These are phyloP conservation scores for Caradrina kadenii DNA, from an alignment of 2,888 invertebrate genomes.

Conservation along the genomic window DNA sequence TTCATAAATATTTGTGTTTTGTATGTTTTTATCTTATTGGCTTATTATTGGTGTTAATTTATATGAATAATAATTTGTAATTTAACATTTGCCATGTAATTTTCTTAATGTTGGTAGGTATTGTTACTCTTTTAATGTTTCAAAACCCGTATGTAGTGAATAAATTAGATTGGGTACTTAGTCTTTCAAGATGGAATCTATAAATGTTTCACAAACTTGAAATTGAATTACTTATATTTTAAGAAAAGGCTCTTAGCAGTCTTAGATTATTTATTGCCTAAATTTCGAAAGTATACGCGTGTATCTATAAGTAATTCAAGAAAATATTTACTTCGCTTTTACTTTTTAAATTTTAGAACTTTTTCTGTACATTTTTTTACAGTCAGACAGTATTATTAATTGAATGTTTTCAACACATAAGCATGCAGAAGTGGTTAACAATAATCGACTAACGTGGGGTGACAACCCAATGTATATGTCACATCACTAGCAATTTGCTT, in stretches of 20 bases:
- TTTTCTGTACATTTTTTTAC: neutral
- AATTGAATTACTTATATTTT: conserved; percentile 35
- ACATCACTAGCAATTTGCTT: conserved; percentile 20
- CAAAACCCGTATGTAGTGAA: conserved; percentile 25
- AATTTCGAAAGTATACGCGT: conserved; percentile 31
- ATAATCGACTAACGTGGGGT: conserved; percentile 45
- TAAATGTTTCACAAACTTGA: conserved; percentile 14
- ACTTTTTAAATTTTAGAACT: neutral
- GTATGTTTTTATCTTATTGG: conserved; percentile 46
- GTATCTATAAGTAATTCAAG: conserved; percentile 13
- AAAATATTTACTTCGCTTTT: neutral
- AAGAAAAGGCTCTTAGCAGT: conserved; percentile 32
- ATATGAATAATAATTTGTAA: conserved; percentile 19
- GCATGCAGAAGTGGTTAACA: conserved; percentile 53
- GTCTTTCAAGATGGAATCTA: conserved; percentile 7
- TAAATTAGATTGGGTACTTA: conserved; percentile 20
- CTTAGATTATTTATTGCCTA: neutral
- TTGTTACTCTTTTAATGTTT: conserved; percentile 6
- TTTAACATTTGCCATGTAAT: conserved; percentile 17
- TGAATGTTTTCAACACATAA: neutral
- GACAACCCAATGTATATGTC: neutral
- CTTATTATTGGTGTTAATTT: conserved; percentile 54
- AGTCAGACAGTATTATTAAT: conserved; percentile 6
- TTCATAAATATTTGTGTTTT: conserved; percentile 43
- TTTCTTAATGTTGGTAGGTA: conserved; percentile 13